These are phyloP conservation scores for Pristionchus pacificus DNA, from an alignment of 1,140 invertebrate species.

Conservation along the genomic window DNA sequence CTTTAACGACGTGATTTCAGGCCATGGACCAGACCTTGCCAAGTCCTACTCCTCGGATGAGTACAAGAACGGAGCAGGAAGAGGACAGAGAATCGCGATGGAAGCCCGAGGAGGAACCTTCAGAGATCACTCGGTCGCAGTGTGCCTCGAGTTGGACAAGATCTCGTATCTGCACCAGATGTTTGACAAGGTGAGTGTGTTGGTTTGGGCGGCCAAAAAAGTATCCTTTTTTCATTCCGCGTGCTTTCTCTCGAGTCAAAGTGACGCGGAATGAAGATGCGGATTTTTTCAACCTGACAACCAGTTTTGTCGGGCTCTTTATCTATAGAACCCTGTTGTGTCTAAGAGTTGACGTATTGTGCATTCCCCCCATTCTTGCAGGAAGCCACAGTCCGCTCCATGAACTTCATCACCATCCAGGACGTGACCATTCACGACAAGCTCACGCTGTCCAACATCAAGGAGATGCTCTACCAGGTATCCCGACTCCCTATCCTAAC, in stretches of 20 bases:
- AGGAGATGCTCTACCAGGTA: conserved; percentile 79
- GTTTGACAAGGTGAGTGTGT: too few relatives aligned
- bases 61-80: conserved; percentile 24
- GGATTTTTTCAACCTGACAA: too few relatives aligned
- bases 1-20: too few relatives aligned
- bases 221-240: too few relatives aligned
- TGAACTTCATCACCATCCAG: conserved; percentile 79
- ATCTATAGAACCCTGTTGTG: too few relatives aligned
- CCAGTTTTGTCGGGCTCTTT: too few relatives aligned
- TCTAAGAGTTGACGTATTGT: too few relatives aligned
- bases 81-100: conserved; percentile 55
- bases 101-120: conserved; percentile 67
- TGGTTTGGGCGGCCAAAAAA: too few relatives aligned
- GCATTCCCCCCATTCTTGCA: too few relatives aligned
- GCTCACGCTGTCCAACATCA: conserved; percentile 78
- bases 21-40: neutral
- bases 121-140: conserved; percentile 70
- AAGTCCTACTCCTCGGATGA: conserved; percentile 30
- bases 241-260: too few relatives aligned
- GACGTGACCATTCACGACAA: conserved; percentile 85
- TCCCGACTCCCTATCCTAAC: too few relatives aligned
- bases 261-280: too few relatives aligned
- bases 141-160: conserved; percentile 77
- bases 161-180: conserved; percentile 80
- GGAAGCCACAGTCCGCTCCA: conserved; percentile 70